Evolutionary conservation across 2,797 vertebrate species (phyloP).

Genomic region (Clamator glandarius): DNA sequence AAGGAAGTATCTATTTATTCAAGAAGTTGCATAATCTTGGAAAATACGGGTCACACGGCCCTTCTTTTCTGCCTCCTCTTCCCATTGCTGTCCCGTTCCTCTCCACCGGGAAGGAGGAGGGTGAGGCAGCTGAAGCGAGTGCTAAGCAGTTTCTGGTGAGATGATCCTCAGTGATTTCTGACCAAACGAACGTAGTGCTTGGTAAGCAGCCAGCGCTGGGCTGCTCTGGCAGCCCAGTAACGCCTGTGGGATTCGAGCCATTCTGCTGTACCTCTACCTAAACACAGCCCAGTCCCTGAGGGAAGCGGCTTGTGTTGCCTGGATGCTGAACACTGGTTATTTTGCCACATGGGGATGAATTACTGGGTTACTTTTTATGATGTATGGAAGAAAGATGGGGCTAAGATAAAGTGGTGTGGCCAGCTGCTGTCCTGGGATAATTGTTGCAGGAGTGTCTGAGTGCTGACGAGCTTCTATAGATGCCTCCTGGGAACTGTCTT

Average conservation of each 20-base stretch:
- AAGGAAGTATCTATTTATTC: conserved; percentile 39
- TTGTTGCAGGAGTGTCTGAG: background rate
- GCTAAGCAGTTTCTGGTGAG: accelerated
- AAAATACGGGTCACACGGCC: background rate
- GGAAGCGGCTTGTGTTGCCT: background rate
- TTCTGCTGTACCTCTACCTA: background rate
- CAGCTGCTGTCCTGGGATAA: background rate
- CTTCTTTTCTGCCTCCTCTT: background rate
- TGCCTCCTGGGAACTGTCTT: background rate
- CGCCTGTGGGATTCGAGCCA: background rate
- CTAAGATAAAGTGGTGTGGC: background rate
- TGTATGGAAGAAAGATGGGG: background rate
- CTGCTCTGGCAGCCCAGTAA: background rate
- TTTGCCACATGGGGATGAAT: background rate
- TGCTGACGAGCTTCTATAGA: background rate
- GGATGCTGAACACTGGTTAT: background rate
- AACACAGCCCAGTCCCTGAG: background rate
- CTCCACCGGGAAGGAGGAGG: background rate
- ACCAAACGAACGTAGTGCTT: accelerated
- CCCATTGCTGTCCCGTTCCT: accelerated
- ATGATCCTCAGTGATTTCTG: background rate
- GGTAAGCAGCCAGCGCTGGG: background rate
- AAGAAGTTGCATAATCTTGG: background rate
- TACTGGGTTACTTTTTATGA: background rate
- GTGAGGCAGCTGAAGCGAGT: background rate